A percentile compares a stretch with the other conserved stretches of the same genome.
Conservation (phyloP, 2,888 invertebrate species). For the Podotricha telesiphe region DNA sequence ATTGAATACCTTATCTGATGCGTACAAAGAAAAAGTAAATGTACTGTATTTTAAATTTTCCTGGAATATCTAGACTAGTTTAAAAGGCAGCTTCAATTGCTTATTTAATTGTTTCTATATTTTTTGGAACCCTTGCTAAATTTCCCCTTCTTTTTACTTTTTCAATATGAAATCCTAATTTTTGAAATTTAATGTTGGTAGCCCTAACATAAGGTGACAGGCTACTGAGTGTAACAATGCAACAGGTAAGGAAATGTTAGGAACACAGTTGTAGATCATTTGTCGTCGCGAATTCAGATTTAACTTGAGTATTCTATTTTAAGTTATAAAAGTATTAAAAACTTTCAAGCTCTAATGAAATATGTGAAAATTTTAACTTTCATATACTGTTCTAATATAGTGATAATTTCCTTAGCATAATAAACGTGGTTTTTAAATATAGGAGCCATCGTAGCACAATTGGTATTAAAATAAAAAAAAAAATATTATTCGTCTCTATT, state of each 20-base stretch:
- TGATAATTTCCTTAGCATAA: too few species aligned
- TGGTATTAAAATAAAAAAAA: too few species aligned
- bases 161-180: not conserved
- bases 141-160: too few species aligned
- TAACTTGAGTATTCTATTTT: not conserved
- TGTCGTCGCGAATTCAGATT: constrained; percentile 7
- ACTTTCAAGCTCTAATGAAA: not conserved
- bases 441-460: too few species aligned
- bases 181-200: not conserved
- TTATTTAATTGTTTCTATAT: not conserved
- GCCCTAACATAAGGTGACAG: constrained; percentile 2
- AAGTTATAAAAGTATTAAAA: not conserved
- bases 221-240: constrained; percentile 13
- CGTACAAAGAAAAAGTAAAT: too few species aligned
- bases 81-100: not conserved
- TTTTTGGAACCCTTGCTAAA: too few species aligned
- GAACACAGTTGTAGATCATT: constrained; percentile 6
- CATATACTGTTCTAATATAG: too few species aligned
- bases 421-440: too few species aligned
- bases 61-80: too few species aligned
- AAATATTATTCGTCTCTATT: too few species aligned
- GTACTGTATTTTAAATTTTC: too few species aligned
- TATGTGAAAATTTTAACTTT: not conserved
- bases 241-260: constrained; percentile 16
- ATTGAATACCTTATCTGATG: too few species aligned